These are phyloP conservation scores for Drosophila fuyamai DNA, from an alignment of 1,140 invertebrate genomes.

Conservation along the genomic window DNA sequence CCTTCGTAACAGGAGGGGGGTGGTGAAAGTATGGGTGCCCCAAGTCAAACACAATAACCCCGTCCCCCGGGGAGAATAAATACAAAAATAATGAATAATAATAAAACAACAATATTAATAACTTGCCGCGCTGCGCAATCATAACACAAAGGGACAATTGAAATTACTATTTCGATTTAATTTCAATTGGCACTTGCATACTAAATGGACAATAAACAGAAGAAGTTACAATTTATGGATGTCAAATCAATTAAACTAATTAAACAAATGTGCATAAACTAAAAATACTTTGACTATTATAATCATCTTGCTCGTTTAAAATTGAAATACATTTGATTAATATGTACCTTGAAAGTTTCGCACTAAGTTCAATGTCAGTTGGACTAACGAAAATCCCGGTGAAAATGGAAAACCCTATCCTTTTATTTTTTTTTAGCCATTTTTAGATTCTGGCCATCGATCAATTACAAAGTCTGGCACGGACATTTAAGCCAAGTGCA, in stretches of 20 bases:
- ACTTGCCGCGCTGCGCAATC: conserved; percentile 29
- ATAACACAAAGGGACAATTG: conserved; percentile 38
- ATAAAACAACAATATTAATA: conserved; percentile 58
- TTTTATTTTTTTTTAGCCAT: neutral
- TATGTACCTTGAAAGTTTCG: neutral
- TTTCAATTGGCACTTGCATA: conserved; percentile 13
- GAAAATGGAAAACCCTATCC: conserved; percentile 4
- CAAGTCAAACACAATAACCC: conserved; percentile 14
- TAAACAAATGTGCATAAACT: too few species aligned
- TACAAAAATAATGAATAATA: conserved; percentile 24
- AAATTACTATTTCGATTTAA: conserved; percentile 23
- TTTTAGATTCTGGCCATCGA: conserved; percentile 22
- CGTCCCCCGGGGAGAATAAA: conserved; percentile 18
- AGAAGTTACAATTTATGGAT: neutral
- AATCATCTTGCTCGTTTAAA: too few species aligned
- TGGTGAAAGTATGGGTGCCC: neutral
- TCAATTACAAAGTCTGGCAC: conserved; percentile 26
- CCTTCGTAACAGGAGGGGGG: neutral
- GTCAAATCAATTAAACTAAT: neutral
- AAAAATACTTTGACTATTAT: neutral
- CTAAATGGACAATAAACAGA: conserved; percentile 8
- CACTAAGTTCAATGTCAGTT: conserved; percentile 4
- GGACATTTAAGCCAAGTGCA: conserved; percentile 32
- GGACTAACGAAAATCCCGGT: neutral
- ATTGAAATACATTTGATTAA: too few species aligned